phyloP scores from a whole-genome alignment of 2,888 invertebrate genomes.

The Notocelia uddmanniana region DNA sequence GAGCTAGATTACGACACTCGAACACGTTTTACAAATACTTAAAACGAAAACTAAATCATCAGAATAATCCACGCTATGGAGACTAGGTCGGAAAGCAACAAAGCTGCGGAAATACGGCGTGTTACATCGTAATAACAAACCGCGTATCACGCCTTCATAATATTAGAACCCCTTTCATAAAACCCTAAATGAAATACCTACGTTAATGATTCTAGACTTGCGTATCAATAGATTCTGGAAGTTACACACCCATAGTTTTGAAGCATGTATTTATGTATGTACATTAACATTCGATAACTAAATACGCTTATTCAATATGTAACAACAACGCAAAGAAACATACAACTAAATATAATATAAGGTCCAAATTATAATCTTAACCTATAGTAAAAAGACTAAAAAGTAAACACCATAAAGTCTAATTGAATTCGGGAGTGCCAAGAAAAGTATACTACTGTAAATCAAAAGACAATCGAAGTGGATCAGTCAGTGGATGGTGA shows the following conservation, averaged over 20 bases:
- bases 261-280: not conserved
- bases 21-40: not conserved
- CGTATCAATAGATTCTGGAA: not conserved
- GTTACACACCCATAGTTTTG: not conserved
- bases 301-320: too few relatives aligned
- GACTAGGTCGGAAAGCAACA: not conserved
- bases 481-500: slow-evolving; percentile 3
- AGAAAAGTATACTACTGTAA: too few relatives aligned
- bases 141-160: not conserved
- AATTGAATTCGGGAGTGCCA: too few relatives aligned
- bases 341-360: too few relatives aligned
- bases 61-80: not conserved
- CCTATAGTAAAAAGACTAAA: too few relatives aligned
- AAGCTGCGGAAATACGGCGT: not conserved
- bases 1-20: not conserved
- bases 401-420: too few relatives aligned
- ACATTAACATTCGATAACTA: too few relatives aligned
- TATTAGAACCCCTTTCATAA: not conserved
- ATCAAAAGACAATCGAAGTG: too few relatives aligned
- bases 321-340: too few relatives aligned
- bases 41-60: not conserved
- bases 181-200: not conserved
- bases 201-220: not conserved
- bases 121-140: not conserved
- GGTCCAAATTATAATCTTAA: too few relatives aligned